Evolutionary conservation across 2,797 vertebrate species (phyloP).

Genomic region (Choloepus didactylus): DNA sequence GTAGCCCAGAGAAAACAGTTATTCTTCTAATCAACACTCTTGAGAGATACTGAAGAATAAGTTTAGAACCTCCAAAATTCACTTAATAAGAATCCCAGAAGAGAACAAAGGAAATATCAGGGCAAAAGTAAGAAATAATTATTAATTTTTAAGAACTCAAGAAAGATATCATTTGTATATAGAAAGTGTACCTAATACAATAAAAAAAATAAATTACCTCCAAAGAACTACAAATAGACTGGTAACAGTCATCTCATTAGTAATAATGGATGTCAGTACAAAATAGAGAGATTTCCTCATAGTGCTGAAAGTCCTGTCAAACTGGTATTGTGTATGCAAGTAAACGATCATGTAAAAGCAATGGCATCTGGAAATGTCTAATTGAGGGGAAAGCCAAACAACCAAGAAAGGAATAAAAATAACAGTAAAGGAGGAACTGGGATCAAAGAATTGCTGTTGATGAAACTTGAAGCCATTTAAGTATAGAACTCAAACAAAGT

Average conservation of each 20-base stretch:
- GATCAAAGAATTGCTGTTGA: background rate
- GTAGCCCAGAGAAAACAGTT: background rate
- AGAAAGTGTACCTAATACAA: background rate
- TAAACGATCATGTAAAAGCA: accelerated
- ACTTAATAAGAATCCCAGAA: background rate
- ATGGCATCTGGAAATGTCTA: background rate
- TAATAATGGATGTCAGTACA: background rate
- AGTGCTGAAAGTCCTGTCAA: accelerated
- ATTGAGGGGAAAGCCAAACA: background rate
- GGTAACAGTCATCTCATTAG: background rate
- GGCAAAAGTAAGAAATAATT: background rate
- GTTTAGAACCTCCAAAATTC: background rate
- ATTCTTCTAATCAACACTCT: background rate
- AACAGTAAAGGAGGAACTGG: background rate
- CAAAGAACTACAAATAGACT: background rate
- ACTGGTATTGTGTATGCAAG: accelerated
- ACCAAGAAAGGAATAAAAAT: background rate
- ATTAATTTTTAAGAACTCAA: background rate
- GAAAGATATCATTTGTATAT: background rate
- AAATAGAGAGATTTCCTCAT: accelerated
- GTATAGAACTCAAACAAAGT: accelerated
- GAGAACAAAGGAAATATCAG: background rate
- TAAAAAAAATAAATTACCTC: background rate
- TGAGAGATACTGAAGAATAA: background rate
- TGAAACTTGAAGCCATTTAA: too few relatives aligned